A percentile compares a stretch with the other conserved stretches of the same genome.
phyloP scores from a whole-genome alignment of 1,140 invertebrate species.

The Zaprionus ornatus region DNA sequence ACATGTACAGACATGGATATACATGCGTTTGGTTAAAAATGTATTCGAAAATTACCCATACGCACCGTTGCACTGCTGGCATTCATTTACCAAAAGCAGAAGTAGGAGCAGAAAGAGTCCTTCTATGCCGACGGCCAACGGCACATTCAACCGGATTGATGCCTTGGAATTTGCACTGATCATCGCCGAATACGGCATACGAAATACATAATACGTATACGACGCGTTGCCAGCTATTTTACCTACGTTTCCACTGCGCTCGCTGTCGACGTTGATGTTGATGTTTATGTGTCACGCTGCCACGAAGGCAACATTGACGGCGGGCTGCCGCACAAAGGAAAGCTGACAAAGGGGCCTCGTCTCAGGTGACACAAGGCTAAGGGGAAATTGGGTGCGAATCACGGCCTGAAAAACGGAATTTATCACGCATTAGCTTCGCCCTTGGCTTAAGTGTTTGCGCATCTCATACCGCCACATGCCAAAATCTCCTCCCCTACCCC shows the following conservation, averaged over 20 bases:
- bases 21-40: background rate
- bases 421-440: slow-evolving; percentile 33
- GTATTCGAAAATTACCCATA: slow-evolving; percentile 38
- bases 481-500: background rate
- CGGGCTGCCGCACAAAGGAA: slow-evolving; percentile 7
- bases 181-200: slow-evolving; percentile 8
- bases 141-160: slow-evolving; percentile 16
- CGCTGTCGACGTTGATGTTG: background rate
- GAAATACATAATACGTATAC: slow-evolving; percentile 5
- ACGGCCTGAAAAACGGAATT: slow-evolving; percentile 35
- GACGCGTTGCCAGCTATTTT: background rate
- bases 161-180: slow-evolving; percentile 29
- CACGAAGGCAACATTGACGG: slow-evolving; percentile 24
- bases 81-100: slow-evolving; percentile 8
- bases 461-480: background rate
- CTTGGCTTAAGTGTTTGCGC: background rate
- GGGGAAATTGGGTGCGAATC: slow-evolving; percentile 12
- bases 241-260: background rate
- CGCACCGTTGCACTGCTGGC: slow-evolving; percentile 32
- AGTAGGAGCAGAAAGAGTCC: background rate
- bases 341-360: slow-evolving; percentile 16
- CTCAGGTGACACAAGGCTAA: slow-evolving; percentile 4
- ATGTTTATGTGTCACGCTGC: slow-evolving; percentile 3
- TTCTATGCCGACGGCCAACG: background rate
- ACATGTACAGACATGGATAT: background rate